Evolutionary conservation across 2,888 invertebrate species (phyloP).

Genomic region (Agriopis marginaria): DNA sequence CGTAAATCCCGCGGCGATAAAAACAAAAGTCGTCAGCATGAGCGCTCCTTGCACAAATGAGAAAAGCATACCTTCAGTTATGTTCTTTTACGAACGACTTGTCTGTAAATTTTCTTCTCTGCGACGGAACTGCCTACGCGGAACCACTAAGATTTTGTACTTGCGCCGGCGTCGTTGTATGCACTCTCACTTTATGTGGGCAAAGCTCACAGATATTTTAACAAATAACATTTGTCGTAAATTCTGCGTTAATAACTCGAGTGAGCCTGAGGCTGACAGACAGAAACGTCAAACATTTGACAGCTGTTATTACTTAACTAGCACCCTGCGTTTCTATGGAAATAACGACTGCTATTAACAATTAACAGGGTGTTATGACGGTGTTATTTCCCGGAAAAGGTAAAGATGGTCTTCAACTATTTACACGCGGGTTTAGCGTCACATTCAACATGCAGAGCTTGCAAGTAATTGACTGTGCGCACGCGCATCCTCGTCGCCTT

Average conservation of each 20-base stretch:
- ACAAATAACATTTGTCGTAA: constrained; percentile 33
- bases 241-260: background rate
- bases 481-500: constrained; percentile 40
- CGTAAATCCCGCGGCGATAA: no score
- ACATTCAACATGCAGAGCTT: constrained; percentile 47
- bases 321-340: constrained; percentile 49
- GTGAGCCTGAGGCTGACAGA: constrained; percentile 38
- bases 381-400: constrained; percentile 70
- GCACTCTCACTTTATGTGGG: constrained; percentile 6
- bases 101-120: background rate
- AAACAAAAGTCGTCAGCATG: no score
- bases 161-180: constrained; percentile 5
- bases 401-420: constrained; percentile 5
- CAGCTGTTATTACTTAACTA: constrained; percentile 51
- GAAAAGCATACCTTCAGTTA: background rate
- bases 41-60: no score
- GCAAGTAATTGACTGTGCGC: constrained; percentile 47
- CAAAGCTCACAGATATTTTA: constrained; percentile 32
- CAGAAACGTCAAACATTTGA: constrained; percentile 41
- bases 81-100: background rate
- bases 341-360: constrained; percentile 48
- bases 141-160: constrained; percentile 1
- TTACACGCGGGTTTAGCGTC: constrained; percentile 60
- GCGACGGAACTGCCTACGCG: constrained; percentile 20
- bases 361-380: constrained; percentile 54